Percentiles rank a stretch among this genome's conserved stretches.
Evolutionary conservation across 2,888 invertebrate species (phyloP).

Genomic region (Plagiodera versicolora): DNA sequence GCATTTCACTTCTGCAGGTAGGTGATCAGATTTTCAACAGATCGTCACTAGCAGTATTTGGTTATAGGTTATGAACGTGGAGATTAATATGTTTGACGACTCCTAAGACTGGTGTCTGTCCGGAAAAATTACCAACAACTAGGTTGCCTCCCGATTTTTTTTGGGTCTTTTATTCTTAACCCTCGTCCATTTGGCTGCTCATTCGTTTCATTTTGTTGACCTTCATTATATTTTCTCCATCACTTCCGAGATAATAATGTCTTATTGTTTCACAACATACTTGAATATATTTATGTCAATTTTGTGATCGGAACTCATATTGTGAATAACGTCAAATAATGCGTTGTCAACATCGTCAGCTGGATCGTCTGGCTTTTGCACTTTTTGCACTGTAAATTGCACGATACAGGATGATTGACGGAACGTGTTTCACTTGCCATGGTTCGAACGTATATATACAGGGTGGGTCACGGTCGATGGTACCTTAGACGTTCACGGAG

Average conservation of each 20-base stretch:
- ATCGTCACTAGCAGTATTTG: background rate
- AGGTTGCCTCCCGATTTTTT: background rate
- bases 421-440: constrained; percentile 10
- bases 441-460: too few species aligned
- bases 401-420: background rate
- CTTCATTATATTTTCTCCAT: constrained; percentile 1
- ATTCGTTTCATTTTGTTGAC: background rate
- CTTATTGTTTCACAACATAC: too few species aligned
- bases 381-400: constrained; percentile 8
- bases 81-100: background rate
- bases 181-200: background rate
- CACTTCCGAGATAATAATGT: constrained; percentile 6
- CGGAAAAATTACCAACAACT: background rate
- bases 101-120: background rate
- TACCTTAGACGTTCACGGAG: too few species aligned
- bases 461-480: too few species aligned
- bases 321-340: constrained; percentile 7
- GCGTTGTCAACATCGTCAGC: constrained; percentile 1
- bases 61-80: background rate
- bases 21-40: background rate
- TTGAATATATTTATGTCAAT: too few species aligned
- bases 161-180: background rate
- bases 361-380: background rate
- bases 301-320: constrained; percentile 1
- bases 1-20: background rate